Conservation (phyloP, 1,140 invertebrate genomes). For the Plectus sambesii region DNA sequence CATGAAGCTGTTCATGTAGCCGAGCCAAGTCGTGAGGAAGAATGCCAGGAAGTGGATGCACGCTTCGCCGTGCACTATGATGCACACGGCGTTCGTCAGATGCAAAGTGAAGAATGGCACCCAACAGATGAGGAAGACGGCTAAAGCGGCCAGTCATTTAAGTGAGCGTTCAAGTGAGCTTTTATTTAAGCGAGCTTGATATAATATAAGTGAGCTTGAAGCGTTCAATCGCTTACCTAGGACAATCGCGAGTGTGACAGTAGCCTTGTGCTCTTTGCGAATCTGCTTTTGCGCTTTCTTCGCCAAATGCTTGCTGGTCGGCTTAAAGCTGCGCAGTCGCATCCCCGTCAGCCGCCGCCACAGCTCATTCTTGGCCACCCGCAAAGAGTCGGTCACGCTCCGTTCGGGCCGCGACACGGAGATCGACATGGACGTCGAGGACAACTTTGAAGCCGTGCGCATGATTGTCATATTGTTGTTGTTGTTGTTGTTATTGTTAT, state of each 20-base stretch:
- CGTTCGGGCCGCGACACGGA: too few species aligned
- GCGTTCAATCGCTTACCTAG: constrained; percentile 86
- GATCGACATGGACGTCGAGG: too few species aligned
- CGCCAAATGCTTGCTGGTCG: constrained; percentile 33
- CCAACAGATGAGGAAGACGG: constrained; percentile 53
- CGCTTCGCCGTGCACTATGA: constrained; percentile 61
- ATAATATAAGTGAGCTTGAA: too few species aligned
- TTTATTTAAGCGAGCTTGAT: constrained; percentile 1
- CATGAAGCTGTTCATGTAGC: constrained; percentile 89
- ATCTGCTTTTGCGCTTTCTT: constrained; percentile 43
- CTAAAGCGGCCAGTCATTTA: constrained; percentile 47
- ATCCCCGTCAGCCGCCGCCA: constrained; percentile 15
- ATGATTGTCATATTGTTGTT: too few species aligned
- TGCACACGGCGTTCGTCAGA: constrained; percentile 87
- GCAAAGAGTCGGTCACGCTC: constrained; percentile 9
- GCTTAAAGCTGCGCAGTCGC: constrained; percentile 12
- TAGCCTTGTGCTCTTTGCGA: constrained; percentile 78
- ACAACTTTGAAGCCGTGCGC: too few species aligned
- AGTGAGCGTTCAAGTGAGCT: constrained; percentile 11
- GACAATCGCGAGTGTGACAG: constrained; percentile 95
- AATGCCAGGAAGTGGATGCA: constrained; percentile 78
- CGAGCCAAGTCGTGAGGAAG: constrained; percentile 91
- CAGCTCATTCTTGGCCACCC: constrained; percentile 9
- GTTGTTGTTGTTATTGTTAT: too few species aligned
- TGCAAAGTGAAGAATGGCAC: constrained; percentile 69